Conservation (phyloP, 2,888 invertebrate genomes). For the Trachelus stipa region DNA sequence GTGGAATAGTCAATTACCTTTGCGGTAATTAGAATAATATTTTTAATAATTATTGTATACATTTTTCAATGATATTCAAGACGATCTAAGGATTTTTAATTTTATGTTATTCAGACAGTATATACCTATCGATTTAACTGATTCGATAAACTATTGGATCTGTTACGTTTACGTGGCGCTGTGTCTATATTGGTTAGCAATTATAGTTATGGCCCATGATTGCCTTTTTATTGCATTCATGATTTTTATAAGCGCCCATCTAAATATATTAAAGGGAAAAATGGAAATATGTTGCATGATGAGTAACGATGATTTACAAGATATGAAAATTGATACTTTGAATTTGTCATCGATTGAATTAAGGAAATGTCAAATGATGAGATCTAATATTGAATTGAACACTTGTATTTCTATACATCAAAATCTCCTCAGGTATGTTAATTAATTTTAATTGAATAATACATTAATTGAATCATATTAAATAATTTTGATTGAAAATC, state of each 20-base stretch:
- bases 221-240: constrained; percentile 29
- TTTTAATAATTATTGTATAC: no score
- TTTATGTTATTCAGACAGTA: no score
- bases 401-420: constrained; percentile 31
- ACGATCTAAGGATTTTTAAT: no score
- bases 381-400: constrained; percentile 21
- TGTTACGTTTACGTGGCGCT: no score
- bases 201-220: constrained; percentile 20
- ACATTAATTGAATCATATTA: not conserved
- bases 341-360: not conserved
- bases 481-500: not conserved
- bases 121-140: no score
- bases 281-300: constrained; percentile 17
- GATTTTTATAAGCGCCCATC: constrained; percentile 28
- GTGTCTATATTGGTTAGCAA: no score
- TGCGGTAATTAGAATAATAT: no score
- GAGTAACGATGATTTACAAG: constrained; percentile 13
- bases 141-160: no score
- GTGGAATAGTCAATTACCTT: no score
- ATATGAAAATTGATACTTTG: constrained; percentile 16
- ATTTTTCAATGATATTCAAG: no score
- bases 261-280: constrained; percentile 28
- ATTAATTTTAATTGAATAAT: no score
- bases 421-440: constrained; percentile 25
- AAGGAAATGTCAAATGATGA: no score